Conservation (phyloP, 2,797 vertebrate species). For the Chiloscyllium punctatum region DNA sequence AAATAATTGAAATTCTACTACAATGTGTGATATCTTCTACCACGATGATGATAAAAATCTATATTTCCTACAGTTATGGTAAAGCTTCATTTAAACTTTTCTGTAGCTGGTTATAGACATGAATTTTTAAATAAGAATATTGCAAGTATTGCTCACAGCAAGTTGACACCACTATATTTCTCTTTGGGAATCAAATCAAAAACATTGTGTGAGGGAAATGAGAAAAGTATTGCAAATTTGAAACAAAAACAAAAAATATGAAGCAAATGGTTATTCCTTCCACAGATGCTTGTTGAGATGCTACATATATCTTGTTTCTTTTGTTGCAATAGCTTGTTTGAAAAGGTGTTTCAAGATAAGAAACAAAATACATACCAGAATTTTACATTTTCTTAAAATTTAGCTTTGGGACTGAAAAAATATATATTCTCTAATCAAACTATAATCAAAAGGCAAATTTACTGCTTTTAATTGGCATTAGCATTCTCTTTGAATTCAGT, state of each 20-base stretch:
- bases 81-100: not conserved
- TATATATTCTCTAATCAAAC: not conserved
- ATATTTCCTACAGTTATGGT: not conserved
- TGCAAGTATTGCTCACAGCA: conserved; percentile 20
- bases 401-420: not conserved
- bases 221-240: not conserved
- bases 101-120: conserved; percentile 12
- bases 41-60: conserved; percentile 36
- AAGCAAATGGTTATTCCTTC: not conserved
- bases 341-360: not conserved
- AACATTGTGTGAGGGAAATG: not conserved
- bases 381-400: not conserved
- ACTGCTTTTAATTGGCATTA: not conserved
- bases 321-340: not conserved
- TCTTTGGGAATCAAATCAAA: not conserved
- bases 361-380: not conserved
- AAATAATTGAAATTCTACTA: conserved; percentile 35
- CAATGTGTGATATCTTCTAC: conserved; percentile 15
- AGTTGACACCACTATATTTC: conserved; percentile 3
- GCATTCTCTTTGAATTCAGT: conserved; percentile 16
- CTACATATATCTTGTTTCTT: not conserved
- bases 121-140: conserved; percentile 19
- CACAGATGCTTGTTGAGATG: not conserved
- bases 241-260: not conserved
- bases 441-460: not conserved